These are phyloP conservation scores for Xiphophorus hellerii DNA, from an alignment of 2,113 vertebrate species.

Conservation along the genomic window DNA sequence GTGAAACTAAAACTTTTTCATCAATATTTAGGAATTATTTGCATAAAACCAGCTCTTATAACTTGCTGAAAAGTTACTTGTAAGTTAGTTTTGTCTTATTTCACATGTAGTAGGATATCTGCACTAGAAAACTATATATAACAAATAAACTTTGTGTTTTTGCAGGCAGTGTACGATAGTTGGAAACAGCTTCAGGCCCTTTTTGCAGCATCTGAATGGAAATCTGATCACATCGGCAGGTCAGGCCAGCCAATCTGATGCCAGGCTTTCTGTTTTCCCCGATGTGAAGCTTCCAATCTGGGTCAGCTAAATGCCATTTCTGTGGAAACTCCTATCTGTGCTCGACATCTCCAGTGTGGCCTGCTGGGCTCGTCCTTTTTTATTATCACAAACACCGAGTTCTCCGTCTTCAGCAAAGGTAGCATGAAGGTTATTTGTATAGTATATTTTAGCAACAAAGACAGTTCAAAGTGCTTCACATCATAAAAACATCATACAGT, in stretches of 20 bases:
- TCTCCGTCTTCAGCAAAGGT: neutral
- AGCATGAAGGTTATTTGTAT: neutral
- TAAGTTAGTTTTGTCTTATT: too few species aligned
- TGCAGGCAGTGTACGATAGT: neutral
- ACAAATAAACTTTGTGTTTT: too few species aligned
- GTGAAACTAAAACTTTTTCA: too few species aligned
- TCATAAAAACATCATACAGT: too few species aligned
- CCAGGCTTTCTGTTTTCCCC: slow-evolving; percentile 36
- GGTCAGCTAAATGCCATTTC: slow-evolving; percentile 58
- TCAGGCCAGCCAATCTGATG: slow-evolving; percentile 26
- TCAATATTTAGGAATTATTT: too few species aligned
- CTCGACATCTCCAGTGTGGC: slow-evolving; percentile 44
- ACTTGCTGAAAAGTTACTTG: too few species aligned
- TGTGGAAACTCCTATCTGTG: slow-evolving; percentile 52
- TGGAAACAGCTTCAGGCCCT: neutral
- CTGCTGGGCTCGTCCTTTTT: neutral
- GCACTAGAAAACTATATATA: too few species aligned
- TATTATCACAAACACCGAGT: slow-evolving; percentile 8
- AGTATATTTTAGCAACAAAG: too few species aligned
- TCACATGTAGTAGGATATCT: too few species aligned
- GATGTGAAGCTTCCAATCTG: slow-evolving; percentile 22
- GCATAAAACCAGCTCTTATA: too few species aligned
- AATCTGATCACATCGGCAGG: slow-evolving; percentile 23
- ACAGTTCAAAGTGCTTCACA: too few species aligned
- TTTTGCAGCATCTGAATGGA: neutral